Evolutionary conservation across 2,113 vertebrate species (phyloP).

Genomic region (Sphyrna mokarran): DNA sequence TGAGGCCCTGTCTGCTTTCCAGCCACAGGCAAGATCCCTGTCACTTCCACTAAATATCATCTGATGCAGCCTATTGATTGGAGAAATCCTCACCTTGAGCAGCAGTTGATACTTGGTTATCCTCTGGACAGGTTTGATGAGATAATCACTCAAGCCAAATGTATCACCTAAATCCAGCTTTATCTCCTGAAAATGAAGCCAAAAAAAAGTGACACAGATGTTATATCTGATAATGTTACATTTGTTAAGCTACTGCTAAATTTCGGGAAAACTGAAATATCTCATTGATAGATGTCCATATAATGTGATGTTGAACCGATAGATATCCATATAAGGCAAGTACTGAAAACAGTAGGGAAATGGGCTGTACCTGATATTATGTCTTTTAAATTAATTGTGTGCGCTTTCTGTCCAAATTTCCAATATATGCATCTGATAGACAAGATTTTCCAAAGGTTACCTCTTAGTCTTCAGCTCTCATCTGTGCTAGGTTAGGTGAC

Average conservation of each 20-base stretch:
- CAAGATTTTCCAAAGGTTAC: background rate
- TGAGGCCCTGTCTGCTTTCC: background rate
- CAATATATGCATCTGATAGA: background rate
- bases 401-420: background rate
- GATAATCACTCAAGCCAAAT: constrained; percentile 81
- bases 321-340: background rate
- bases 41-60: background rate
- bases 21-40: background rate
- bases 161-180: constrained; percentile 84
- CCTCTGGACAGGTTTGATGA: constrained; percentile 97
- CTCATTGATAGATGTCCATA: too few species aligned
- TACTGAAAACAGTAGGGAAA: background rate
- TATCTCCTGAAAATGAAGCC: constrained; percentile 63
- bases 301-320: too few species aligned
- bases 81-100: constrained; percentile 70
- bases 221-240: background rate
- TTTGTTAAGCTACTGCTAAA: background rate
- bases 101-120: constrained; percentile 97
- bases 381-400: background rate
- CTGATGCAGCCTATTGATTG: background rate
- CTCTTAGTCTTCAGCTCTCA: background rate
- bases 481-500: background rate
- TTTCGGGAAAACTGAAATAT: background rate
- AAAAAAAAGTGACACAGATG: constrained; percentile 32
- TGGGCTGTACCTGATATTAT: background rate